Base-by-base conservation (phyloP, 2,888 invertebrate species). In the Hirtodrosophila cameraria region DNA sequence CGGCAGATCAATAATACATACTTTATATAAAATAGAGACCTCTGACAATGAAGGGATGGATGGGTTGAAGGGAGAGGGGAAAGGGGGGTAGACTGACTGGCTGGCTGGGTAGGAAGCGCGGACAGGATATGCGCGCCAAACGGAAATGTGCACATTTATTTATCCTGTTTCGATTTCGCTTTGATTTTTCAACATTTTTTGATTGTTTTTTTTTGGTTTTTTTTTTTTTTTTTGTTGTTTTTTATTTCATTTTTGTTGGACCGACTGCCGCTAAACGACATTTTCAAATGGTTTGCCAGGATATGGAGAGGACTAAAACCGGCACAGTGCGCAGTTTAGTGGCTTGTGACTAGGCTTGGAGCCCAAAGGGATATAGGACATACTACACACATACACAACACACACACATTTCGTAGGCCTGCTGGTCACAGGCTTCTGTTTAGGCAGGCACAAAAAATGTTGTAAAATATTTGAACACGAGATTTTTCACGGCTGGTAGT, bases 101-200 rank as follows among this genome's bases (percentile, higher is more conserved):
- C n/a, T 45, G 46, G 33, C 38, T 52, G 74, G 63, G 55, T 66
- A 66, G 78, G 71, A 81, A 85, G 86, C 79, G 61, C 54, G 83
- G 85, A 76, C 83, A 87, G 86, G 82, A 87, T 79, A 83, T 83
- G 84, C 84, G 74, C 80, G 64, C 69, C 74, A 72, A 72, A 66
- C 87, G 83, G 83, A 83, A 87, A 87, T 87, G 86, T 83, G 87
- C 86, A 87, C 87, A 83, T 87, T 83, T 83, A 83, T 83, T 83
- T 83, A 87, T 83, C 86, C 87, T 86, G 82, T 83, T 81, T 83
- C 87, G 86, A 82, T 82, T 82, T 86, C 72, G 85, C 75, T 82
- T 85, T 87, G 83, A 86, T 84, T 86, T 86, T 80, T 70, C 43
- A 59, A 53, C 58, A 59, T 68, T 63, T 60, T 42, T 54, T 48